Evolutionary conservation across 2,797 vertebrate species (phyloP).

Genomic region (Poecilia picta): DNA sequence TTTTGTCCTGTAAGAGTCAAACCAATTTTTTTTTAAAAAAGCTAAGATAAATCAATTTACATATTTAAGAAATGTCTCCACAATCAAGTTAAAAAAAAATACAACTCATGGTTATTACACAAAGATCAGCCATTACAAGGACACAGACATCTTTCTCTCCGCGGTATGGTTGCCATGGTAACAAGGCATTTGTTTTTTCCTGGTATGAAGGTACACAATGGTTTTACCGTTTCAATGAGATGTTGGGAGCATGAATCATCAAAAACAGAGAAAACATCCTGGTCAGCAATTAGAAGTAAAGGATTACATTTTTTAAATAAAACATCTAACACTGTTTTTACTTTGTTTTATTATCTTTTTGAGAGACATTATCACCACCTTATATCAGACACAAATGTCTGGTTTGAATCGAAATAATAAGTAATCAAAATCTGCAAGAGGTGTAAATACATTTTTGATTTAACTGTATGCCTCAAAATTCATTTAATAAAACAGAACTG

Average conservation of each 20-base stretch:
- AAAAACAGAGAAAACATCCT: no score
- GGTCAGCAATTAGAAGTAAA: no score
- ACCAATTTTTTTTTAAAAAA: not conserved
- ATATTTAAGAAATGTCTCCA: not conserved
- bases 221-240: not conserved
- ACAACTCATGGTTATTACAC: not conserved
- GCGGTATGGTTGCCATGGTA: not conserved
- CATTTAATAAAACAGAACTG: not conserved
- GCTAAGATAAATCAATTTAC: not conserved
- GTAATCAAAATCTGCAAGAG: no score
- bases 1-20: not conserved
- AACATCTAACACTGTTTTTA: no score
- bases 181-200: not conserved
- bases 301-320: no score
- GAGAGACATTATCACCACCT: no score
- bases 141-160: not conserved
- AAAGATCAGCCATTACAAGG: not conserved
- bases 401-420: no score
- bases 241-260: no score
- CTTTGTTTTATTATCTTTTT: no score
- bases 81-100: not conserved
- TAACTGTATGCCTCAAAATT: no score
- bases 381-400: no score
- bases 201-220: not conserved
- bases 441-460: no score